Evolutionary conservation across 1,140 invertebrate genomes (phyloP), one percentile per base, ranked within the genome.

Genomic region (Plectrocnemia conspersa): DNA sequence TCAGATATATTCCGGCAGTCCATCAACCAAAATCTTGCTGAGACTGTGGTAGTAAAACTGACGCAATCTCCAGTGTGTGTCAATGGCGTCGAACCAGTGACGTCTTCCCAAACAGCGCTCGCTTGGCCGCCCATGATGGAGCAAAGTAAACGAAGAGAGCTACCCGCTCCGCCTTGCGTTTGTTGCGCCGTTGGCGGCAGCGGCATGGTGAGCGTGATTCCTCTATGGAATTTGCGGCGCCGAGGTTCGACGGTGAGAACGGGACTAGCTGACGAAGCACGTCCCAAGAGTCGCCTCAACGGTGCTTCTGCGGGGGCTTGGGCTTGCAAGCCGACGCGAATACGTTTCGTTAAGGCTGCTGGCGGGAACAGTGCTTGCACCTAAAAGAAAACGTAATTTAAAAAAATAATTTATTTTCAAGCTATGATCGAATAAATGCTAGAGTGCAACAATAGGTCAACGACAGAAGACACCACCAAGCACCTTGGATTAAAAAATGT

Each of bases 181-280:
- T 38, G 42, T 41, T 52, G 49, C 3, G 59, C 56, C 5, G 58
- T 56, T 5, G 88, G 88, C 10, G 95, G 95, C 45, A 96, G 82
- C 10, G 95, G 95, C 67, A 96, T 93, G 29, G 92, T 97, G 58
- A 98, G 79, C 56, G 91, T 96, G 65, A 98, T 98, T 25, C 88
- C 87, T 73, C 95, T 93, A 72, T 97, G 94, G 82, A 98, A 98
- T 76, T 97, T 97, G 54, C 94, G 75, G 56, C 94, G 76, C 23
- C 95, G 72, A 15, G 95, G 95, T 74, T 97, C 94, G 11, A 98
- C 91, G 0, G 93, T 97, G n/a, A 97, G 89, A 52, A 98, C 93
- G 18, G 94, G 93, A 49, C 91, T 93, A 4, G 92, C 93, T 3
- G 95, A 90, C 52, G 89, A 83, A 69, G 93, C 94, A 10, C 78